These are phyloP conservation scores for Albula goreensis DNA, from an alignment of 2,113 vertebrate species.

Conservation along the genomic window DNA sequence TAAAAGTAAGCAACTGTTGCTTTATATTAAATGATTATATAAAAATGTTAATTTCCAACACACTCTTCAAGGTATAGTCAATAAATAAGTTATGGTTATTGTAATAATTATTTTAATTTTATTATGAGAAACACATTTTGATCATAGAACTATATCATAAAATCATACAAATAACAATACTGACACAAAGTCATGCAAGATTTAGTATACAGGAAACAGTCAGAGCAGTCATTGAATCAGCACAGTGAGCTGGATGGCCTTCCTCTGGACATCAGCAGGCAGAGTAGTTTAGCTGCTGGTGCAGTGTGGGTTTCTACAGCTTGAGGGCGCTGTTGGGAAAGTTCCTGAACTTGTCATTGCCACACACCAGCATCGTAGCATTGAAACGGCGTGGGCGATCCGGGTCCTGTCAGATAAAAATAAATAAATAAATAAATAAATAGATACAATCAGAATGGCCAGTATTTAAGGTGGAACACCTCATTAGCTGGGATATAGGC, in stretches of 20 bases:
- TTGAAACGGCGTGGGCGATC: slow-evolving; percentile 66
- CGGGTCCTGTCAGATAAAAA: slow-evolving; percentile 56
- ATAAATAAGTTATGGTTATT: too few species aligned
- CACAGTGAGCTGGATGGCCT: background rate
- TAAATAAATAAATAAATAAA: background rate
- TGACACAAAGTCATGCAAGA: background rate
- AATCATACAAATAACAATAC: too few species aligned
- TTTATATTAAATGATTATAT: too few species aligned
- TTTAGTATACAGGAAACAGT: too few species aligned
- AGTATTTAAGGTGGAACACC: too few species aligned
- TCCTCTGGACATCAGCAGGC: background rate
- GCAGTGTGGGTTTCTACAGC: background rate
- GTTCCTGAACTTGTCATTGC: slow-evolving; percentile 65
- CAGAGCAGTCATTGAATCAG: too few species aligned
- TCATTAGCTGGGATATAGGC: background rate
- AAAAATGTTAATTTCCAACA: too few species aligned
- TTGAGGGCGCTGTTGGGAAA: slow-evolving; percentile 51
- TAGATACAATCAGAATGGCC: background rate
- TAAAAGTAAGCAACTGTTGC: too few species aligned
- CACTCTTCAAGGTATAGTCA: too few species aligned
- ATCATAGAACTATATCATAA: too few species aligned
- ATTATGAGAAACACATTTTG: too few species aligned
- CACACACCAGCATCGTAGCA: slow-evolving; percentile 60
- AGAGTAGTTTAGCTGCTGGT: background rate
- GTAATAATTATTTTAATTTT: too few species aligned